Evolutionary conservation across 2,797 vertebrate genomes (phyloP).

Genomic region (Vireo griseus): DNA sequence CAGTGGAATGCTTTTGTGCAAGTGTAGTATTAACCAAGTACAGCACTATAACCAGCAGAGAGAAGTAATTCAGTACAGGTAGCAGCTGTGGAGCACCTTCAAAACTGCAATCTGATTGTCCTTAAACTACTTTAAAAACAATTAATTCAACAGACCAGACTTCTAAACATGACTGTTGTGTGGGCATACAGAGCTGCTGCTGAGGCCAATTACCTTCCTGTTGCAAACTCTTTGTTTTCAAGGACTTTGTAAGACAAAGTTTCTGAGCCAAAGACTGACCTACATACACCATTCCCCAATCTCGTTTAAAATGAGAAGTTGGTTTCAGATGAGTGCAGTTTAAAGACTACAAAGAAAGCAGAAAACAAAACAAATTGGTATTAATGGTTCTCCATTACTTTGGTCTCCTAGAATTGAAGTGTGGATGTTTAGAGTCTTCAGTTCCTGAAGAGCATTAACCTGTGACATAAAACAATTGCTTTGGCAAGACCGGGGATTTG

Average conservation of each 20-base stretch:
- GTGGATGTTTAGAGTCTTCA: not conserved
- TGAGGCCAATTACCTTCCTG: not conserved
- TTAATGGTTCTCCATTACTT: not conserved
- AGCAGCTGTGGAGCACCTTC: not conserved
- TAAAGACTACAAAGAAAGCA: not conserved
- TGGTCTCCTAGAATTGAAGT: not conserved
- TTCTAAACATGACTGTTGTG: not conserved
- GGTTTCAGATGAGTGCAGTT: not conserved
- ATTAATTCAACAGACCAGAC: not conserved
- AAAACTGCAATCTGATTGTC: not conserved
- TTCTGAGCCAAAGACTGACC: constrained; percentile 25
- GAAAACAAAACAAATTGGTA: not conserved
- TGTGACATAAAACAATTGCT: not conserved
- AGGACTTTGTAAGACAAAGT: not conserved
- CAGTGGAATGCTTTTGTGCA: not conserved
- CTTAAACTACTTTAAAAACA: not conserved
- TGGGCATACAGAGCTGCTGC: not conserved
- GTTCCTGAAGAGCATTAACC: not conserved
- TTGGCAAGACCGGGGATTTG: not conserved
- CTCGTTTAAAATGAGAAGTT: constrained; percentile 23
- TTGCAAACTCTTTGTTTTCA: not conserved
- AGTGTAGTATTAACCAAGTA: not conserved
- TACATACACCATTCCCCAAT: not conserved
- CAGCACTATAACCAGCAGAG: not conserved
- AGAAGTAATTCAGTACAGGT: not conserved